phyloP scores from a whole-genome alignment of 2,888 invertebrate species.

The Tuta absoluta region DNA sequence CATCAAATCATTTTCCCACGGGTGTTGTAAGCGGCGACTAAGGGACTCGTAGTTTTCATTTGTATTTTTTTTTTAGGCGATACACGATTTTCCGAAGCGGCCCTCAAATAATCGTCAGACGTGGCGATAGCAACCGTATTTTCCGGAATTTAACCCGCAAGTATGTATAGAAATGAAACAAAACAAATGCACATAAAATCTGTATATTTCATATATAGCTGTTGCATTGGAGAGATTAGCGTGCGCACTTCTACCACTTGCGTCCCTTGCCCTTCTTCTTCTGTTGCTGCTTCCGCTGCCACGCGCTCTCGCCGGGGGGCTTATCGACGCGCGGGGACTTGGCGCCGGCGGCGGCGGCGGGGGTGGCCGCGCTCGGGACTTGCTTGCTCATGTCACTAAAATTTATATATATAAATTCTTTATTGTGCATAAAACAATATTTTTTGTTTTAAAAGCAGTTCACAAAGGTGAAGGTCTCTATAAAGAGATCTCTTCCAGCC shows the following conservation, averaged over 20 bases:
- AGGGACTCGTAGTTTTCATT: too few relatives aligned
- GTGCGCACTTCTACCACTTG: slow-evolving; percentile 54
- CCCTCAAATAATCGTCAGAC: too few relatives aligned
- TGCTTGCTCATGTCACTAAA: slow-evolving; percentile 85
- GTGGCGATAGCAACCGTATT: background rate
- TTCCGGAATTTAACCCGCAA: background rate
- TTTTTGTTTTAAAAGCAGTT: too few relatives aligned
- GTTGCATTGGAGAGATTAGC: background rate
- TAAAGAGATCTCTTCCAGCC: too few relatives aligned
- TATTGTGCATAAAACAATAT: too few relatives aligned
- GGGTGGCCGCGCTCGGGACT: slow-evolving; percentile 54
- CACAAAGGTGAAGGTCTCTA: too few relatives aligned
- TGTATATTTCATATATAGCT: slow-evolving; percentile 2
- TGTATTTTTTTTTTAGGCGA: too few relatives aligned
- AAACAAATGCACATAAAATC: background rate
- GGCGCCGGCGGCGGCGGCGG: slow-evolving; percentile 61
- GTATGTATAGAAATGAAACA: background rate
- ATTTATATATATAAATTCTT: too few relatives aligned
- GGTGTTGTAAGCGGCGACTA: too few relatives aligned
- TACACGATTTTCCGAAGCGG: too few relatives aligned
- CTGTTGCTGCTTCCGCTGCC: slow-evolving; percentile 87
- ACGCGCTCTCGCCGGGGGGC: slow-evolving; percentile 81
- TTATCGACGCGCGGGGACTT: slow-evolving; percentile 83
- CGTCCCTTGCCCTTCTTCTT: slow-evolving; percentile 85
- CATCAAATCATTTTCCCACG: too few relatives aligned